Conservation (phyloP, 2,888 invertebrate species). For the Cordylochernes scorpioides region DNA sequence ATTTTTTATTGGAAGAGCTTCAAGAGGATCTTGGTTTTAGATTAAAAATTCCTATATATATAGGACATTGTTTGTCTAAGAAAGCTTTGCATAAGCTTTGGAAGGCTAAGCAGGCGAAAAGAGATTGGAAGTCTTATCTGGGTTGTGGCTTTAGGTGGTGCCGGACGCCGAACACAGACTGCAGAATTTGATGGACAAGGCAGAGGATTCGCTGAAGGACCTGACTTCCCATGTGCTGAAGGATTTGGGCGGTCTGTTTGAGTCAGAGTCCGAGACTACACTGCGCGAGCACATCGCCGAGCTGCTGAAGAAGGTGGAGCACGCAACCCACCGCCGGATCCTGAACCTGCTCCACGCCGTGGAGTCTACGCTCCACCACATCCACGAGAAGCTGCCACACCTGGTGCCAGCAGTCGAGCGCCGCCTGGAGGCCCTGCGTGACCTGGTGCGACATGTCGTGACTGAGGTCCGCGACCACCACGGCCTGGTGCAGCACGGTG, state of each 20-base stretch:
- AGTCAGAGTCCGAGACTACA: conserved; percentile 2
- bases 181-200: conserved; percentile 2
- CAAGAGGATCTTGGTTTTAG: no score
- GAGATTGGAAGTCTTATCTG: no score
- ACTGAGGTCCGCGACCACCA: no score
- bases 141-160: no score
- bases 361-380: conserved; percentile 4
- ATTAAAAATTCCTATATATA: no score
- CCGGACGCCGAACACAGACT: conserved; percentile 5
- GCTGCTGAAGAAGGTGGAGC: conserved; percentile 4
- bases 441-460: conserved; percentile 4
- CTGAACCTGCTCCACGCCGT: conserved; percentile 8
- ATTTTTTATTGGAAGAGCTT: no score
- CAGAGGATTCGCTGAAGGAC: conserved; percentile 4
- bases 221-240: conserved; percentile 6
- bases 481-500: no score
- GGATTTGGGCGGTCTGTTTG: conserved; percentile 7
- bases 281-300: conserved; percentile 7
- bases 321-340: conserved; percentile 6
- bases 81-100: no score
- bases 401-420: conserved; percentile 5
- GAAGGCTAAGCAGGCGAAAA: no score
- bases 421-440: conserved; percentile 2
- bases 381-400: conserved; percentile 6
- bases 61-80: no score